Conservation (phyloP, 2,113 vertebrate species). For the Xiphias gladius region DNA sequence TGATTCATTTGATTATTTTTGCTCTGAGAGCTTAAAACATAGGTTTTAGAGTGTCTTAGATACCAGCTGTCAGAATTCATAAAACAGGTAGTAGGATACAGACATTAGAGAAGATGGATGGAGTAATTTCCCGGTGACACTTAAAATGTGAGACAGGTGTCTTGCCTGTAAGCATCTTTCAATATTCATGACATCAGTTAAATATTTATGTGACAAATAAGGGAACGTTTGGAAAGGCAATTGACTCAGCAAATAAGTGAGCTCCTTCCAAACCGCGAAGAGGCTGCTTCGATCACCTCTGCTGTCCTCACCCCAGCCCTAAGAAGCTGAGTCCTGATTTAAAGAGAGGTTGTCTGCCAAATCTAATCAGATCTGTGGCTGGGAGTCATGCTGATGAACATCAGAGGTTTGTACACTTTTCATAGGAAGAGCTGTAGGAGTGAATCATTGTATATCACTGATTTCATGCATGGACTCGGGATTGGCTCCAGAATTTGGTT, state of each 20-base stretch:
- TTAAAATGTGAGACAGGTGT: constrained; percentile 61
- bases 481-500: constrained; percentile 4
- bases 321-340: constrained; percentile 11
- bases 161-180: constrained; percentile 57
- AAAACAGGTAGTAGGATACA: background rate
- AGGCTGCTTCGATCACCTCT: constrained; percentile 29
- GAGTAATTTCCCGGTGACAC: constrained; percentile 45
- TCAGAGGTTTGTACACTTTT: constrained; percentile 7
- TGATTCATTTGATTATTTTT: background rate
- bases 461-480: constrained; percentile 23
- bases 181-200: constrained; percentile 71
- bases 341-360: constrained; percentile 34
- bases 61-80: constrained; percentile 15
- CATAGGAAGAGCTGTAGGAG: constrained; percentile 3
- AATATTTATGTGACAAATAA: constrained; percentile 73
- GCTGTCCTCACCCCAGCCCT: background rate
- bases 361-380: constrained; percentile 22
- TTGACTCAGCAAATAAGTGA: constrained; percentile 40
- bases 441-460: background rate
- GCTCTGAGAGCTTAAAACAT: too few relatives aligned
- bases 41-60: background rate
- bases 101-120: constrained; percentile 16
- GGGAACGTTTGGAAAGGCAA: constrained; percentile 40
- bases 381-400: constrained; percentile 21
- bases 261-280: constrained; percentile 15